phyloP scores from a whole-genome alignment of 2,113 vertebrate genomes.

The Dicaeum eximium region DNA sequence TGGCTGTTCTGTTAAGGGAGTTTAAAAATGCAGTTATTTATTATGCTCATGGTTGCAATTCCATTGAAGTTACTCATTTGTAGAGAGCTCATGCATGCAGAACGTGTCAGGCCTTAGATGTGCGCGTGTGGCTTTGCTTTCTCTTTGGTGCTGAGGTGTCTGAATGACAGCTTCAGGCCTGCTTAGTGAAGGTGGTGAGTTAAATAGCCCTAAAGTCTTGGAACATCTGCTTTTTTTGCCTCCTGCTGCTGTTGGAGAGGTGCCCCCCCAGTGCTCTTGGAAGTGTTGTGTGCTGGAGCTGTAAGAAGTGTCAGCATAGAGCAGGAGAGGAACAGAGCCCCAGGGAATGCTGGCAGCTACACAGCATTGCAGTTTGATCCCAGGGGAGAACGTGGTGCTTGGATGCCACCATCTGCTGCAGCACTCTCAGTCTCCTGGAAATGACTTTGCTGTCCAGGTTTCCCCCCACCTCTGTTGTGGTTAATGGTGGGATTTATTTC shows the following conservation, averaged over 20 bases:
- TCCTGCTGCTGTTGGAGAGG: not conserved
- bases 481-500: not conserved
- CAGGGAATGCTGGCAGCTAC: not conserved
- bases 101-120: not conserved
- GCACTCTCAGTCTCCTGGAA: not conserved
- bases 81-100: not conserved
- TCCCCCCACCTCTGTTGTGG: fast-evolving
- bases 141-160: not conserved
- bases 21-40: not conserved
- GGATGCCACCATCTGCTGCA: not conserved
- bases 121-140: not conserved
- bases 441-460: not conserved
- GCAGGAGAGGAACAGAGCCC: not conserved
- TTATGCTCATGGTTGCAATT: not conserved
- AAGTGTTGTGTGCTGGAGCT: not conserved
- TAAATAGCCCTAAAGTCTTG: not conserved
- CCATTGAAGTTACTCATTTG: not conserved
- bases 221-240: not conserved
- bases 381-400: fast-evolving
- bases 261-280: not conserved
- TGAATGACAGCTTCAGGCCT: not conserved
- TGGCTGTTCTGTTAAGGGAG: not conserved
- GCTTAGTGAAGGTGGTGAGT: not conserved
- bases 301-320: not conserved
- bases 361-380: not conserved